phyloP scores from a whole-genome alignment of 1,140 invertebrate species.

The Drosophila oshimai region DNA sequence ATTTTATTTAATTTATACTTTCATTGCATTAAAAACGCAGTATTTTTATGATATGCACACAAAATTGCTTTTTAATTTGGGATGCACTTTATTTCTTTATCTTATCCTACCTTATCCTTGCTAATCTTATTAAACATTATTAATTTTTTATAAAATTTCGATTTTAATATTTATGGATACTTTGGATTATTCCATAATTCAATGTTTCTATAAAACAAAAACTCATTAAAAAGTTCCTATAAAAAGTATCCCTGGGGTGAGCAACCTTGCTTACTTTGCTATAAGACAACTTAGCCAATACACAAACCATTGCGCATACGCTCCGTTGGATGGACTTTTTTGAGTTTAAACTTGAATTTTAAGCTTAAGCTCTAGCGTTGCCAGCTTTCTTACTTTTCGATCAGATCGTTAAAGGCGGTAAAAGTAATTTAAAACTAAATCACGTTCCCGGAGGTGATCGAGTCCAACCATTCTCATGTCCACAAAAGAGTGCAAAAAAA shows the following conservation, averaged over 20 bases:
- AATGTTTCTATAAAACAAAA: neutral
- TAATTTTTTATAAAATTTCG: neutral
- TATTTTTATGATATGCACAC: constrained; percentile 17
- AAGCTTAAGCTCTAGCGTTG: constrained; percentile 20
- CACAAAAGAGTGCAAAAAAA: constrained; percentile 36
- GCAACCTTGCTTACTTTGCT: neutral
- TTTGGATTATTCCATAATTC: neutral
- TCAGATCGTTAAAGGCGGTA: constrained; percentile 14
- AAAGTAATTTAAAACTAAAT: constrained; percentile 68
- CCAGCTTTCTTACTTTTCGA: constrained; percentile 25
- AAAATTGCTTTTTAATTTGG: neutral
- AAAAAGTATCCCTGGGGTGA: neutral
- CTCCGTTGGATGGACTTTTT: constrained; percentile 12
- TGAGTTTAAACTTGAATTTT: neutral
- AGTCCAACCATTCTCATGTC: constrained; percentile 59
- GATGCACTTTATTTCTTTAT: neutral
- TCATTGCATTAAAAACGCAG: constrained; percentile 29
- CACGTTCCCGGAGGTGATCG: constrained; percentile 51
- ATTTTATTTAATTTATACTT: constrained; percentile 41
- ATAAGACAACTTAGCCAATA: neutral
- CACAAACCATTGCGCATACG: constrained; percentile 37
- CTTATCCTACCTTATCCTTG: too few species aligned
- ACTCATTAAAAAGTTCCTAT: neutral
- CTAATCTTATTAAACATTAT: too few species aligned
- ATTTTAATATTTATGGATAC: neutral